These are phyloP conservation scores for Pseudomugil gertrudae DNA, from an alignment of 2,797 vertebrate genomes.

Conservation along the genomic window DNA sequence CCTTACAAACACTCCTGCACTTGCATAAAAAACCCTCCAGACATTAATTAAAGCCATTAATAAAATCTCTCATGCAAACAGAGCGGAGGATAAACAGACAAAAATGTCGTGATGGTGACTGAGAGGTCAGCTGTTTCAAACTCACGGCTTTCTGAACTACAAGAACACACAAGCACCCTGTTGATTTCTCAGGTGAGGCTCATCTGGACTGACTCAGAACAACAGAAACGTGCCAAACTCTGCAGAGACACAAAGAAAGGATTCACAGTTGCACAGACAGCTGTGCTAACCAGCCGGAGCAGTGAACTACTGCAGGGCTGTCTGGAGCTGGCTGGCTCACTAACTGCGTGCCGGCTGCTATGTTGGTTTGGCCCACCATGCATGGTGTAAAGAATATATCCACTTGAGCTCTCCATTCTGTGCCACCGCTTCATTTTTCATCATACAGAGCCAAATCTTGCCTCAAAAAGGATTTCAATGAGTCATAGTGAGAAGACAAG, in stretches of 20 bases:
- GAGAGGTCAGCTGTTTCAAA: conserved; percentile 44
- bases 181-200: conserved; percentile 59
- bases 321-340: conserved; percentile 36
- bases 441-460: conserved; percentile 37
- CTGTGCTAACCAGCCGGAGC: conserved; percentile 61
- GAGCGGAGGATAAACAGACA: conserved; percentile 66
- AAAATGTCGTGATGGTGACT: conserved; percentile 55
- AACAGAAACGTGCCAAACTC: conserved; percentile 46
- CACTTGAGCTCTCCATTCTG: conserved; percentile 53
- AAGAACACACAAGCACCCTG: conserved; percentile 32
- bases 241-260: conserved; percentile 64
- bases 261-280: conserved; percentile 62
- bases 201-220: conserved; percentile 50
- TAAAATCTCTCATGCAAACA: conserved; percentile 67
- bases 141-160: conserved; percentile 19
- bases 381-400: conserved; percentile 55
- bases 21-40: conserved; percentile 28
- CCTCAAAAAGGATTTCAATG: conserved; percentile 54
- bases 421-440: conserved; percentile 50
- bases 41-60: conserved; percentile 68
- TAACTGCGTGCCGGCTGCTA: conserved; percentile 50
- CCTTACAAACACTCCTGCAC: conserved; percentile 29
- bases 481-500: conserved; percentile 41
- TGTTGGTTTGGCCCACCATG: conserved; percentile 63
- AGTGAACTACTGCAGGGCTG: conserved; percentile 52